Base-by-base conservation (phyloP, 2,888 invertebrate genomes). In the Pediacus dermestoides region DNA sequence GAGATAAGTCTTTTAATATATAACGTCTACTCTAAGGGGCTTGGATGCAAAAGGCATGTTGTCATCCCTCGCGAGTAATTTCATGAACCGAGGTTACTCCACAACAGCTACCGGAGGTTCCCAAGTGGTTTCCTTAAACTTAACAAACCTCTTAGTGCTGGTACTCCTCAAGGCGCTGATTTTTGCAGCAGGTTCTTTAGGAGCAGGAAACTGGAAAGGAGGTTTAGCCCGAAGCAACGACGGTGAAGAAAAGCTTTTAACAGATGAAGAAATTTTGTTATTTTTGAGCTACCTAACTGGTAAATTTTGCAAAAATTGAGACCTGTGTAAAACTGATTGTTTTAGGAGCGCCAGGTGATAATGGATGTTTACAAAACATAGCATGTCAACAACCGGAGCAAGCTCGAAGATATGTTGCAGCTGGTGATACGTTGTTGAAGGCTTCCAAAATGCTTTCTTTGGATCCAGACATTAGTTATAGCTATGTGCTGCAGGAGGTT, bases 141-240 rank as follows among this genome's bases (percentile, higher is more conserved):
- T 90, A 39, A 88, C 88, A 0, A 90, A 89, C 65, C 68, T 90
- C 45, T 72, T 90, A 30, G 82, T 90, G 42, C 73, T 90, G 37
- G 74, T 90, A 32, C 76, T 91, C 16, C 70, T 91, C 42, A 90
- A 90, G 69, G 86, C 86, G 1, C 70, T 90, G 4, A 85, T 90
- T 44, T 80, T 88, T 54, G 86, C 88, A 0, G 88, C 88, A 7
- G 87, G 88, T 0, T 80, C 87, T 56, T 73, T 85, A 55, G 87
- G 85, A 3, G 80, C 80, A 1, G 82, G 82, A 1, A 78, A 78
- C n/a, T 81, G 79, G 78, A 79, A 71, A 42, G 64, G 55, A 16
- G 76, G 70, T 9, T 74, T 77, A 45, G 80, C 75, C 1, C 74
- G 79, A 44, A 77, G 77, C 52, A 70, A 75, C n/a, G 77, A 80